These are phyloP conservation scores for Nephrotoma guestfalica DNA, from an alignment of 2,888 invertebrate species.

Conservation along the genomic window DNA sequence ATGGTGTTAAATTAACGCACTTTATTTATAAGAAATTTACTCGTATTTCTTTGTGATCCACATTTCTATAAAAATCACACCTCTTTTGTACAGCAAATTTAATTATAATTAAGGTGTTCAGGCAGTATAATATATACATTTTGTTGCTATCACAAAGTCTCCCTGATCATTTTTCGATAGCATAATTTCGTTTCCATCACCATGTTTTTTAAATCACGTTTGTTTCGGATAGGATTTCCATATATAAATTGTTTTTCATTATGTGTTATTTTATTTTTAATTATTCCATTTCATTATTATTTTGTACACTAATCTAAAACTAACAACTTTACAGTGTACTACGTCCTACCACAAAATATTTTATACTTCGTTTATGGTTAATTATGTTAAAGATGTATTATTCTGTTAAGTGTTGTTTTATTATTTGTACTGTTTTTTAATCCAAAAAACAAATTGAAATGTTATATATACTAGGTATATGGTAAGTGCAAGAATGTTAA, in stretches of 20 bases:
- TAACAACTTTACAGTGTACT: not conserved
- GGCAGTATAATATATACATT: not conserved
- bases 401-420: not conserved
- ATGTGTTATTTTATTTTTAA: not conserved
- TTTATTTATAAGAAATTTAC: not conserved
- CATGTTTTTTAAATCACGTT: not conserved
- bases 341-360: not conserved
- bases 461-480: not conserved
- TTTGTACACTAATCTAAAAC: not conserved
- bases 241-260: not conserved
- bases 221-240: not conserved
- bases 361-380: not conserved
- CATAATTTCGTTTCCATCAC: not conserved
- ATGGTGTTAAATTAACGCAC: not conserved
- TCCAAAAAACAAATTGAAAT: not conserved
- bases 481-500: slow-evolving; percentile 4
- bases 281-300: not conserved
- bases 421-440: not conserved
- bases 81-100: not conserved
- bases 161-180: not conserved
- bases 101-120: not conserved
- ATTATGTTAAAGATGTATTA: not conserved
- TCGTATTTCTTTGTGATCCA: not conserved
- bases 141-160: not conserved
- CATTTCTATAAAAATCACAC: not conserved